Conservation (phyloP, 1,140 invertebrate genomes). For the Maconellicoccus hirsutus region DNA sequence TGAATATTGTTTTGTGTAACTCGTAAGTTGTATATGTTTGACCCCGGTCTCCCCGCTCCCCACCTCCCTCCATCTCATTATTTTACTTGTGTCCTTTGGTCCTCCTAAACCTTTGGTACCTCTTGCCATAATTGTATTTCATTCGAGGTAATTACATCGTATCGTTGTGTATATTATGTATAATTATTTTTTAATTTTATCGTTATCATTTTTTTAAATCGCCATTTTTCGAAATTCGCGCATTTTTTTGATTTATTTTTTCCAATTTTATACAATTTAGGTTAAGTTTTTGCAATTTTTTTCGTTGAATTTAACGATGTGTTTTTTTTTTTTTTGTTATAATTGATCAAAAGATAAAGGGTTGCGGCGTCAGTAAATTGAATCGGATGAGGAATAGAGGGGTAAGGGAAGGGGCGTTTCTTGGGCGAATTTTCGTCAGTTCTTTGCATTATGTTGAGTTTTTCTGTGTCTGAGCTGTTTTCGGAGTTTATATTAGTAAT, state of each 20-base stretch:
- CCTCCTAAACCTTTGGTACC: too few relatives aligned
- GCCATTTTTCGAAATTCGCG: not conserved
- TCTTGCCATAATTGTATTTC: slow-evolving; percentile 8
- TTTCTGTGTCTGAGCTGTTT: too few relatives aligned
- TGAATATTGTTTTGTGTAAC: not conserved
- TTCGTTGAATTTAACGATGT: slow-evolving; percentile 4
- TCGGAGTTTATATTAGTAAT: too few relatives aligned
- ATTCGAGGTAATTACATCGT: too few relatives aligned
- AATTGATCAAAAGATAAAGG: not conserved
- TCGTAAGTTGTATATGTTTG: not conserved
- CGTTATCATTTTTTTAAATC: not conserved
- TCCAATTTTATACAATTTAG: too few relatives aligned
- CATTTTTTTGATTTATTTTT: not conserved
- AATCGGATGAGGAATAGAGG: too few relatives aligned
- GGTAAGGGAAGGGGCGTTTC: too few relatives aligned
- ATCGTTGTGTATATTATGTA: not conserved
- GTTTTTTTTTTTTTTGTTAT: not conserved
- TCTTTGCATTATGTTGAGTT: too few relatives aligned
- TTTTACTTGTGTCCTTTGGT: not conserved
- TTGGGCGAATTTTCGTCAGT: too few relatives aligned
- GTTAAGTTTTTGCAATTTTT: not conserved
- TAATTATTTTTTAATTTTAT: not conserved
- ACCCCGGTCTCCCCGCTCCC: not conserved
- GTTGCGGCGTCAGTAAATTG: too few relatives aligned
- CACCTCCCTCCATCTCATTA: not conserved